Evolutionary conservation across 2,113 vertebrate genomes (phyloP).

Genomic region (Hypomesus transpacificus): DNA sequence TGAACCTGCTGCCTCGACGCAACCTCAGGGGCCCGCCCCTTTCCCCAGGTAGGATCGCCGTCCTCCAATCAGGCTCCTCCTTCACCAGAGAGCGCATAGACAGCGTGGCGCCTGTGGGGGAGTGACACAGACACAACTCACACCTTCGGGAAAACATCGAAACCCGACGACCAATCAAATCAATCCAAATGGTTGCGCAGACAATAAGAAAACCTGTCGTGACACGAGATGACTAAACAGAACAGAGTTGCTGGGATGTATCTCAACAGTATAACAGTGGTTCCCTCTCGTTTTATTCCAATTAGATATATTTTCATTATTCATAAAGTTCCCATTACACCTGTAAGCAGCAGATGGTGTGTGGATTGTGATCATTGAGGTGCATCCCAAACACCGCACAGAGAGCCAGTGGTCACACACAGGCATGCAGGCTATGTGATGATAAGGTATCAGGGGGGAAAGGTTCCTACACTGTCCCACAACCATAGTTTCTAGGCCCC

Average conservation of each 20-base stretch:
- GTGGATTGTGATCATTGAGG: background rate
- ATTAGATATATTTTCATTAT: no score
- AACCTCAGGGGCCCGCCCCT: slow-evolving; percentile 70
- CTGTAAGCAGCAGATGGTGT: no score
- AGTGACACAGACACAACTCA: background rate
- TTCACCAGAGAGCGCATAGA: slow-evolving; percentile 78
- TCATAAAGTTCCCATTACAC: no score
- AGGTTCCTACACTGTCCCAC: background rate
- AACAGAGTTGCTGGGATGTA: no score
- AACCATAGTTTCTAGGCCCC: background rate
- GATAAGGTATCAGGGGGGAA: background rate
- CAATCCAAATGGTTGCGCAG: no score
- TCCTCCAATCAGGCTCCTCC: slow-evolving; percentile 78
- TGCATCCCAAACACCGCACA: background rate
- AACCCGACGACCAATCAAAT: background rate
- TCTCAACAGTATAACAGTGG: no score
- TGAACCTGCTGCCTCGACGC: slow-evolving; percentile 78
- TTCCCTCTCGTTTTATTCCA: no score
- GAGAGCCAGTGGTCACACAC: background rate
- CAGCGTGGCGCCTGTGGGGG: slow-evolving; percentile 69
- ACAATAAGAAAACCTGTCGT: no score
- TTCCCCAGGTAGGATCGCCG: slow-evolving; percentile 65
- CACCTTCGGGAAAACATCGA: background rate
- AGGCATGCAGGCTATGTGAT: slow-evolving; percentile 20
- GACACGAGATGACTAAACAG: no score